Percentiles rank a stretch among this genome's conserved stretches.
phyloP scores from a whole-genome alignment of 2,888 invertebrate species.

The Dysmachus trigonus region DNA sequence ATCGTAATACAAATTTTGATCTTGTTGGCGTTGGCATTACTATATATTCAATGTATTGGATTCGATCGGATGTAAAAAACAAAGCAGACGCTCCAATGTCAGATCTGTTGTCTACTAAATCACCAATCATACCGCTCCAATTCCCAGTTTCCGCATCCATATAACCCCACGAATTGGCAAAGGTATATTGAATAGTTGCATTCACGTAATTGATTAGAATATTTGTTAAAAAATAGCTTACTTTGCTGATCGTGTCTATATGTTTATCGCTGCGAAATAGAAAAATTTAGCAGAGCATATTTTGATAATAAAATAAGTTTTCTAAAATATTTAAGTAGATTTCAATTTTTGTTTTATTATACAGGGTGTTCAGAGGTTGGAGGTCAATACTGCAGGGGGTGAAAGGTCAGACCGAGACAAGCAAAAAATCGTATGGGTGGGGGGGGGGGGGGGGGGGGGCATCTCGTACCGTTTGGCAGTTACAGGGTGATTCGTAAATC shows the following conservation, averaged over 20 bases:
- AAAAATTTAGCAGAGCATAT: neutral
- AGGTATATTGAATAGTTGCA: constrained; percentile 67
- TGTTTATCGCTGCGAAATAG: constrained; percentile 60
- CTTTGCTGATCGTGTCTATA: constrained; percentile 72
- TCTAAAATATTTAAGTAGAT: too few species aligned
- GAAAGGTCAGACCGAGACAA: too few species aligned
- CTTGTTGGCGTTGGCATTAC: constrained; percentile 74
- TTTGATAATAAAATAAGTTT: neutral
- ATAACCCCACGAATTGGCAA: constrained; percentile 72
- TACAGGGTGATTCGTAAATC: too few species aligned
- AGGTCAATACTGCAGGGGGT: too few species aligned
- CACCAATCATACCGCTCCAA: constrained; percentile 75
- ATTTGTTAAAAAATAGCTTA: constrained; percentile 70
- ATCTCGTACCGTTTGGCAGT: too few species aligned
- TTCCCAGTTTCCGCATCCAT: constrained; percentile 65
- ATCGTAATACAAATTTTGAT: constrained; percentile 76
- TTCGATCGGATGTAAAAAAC: constrained; percentile 71
- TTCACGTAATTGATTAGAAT: constrained; percentile 70
- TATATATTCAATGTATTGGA: constrained; percentile 72
- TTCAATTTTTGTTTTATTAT: too few species aligned
- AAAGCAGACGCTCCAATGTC: constrained; percentile 74
- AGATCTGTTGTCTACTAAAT: constrained; percentile 68
- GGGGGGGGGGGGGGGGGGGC: too few species aligned
- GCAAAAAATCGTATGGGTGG: too few species aligned
- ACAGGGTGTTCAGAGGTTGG: too few species aligned